A percentile compares a stretch with the other conserved stretches of the same genome.
Evolutionary conservation across 2,113 vertebrate species (phyloP).

Genomic region (Melanerpes aurifrons): DNA sequence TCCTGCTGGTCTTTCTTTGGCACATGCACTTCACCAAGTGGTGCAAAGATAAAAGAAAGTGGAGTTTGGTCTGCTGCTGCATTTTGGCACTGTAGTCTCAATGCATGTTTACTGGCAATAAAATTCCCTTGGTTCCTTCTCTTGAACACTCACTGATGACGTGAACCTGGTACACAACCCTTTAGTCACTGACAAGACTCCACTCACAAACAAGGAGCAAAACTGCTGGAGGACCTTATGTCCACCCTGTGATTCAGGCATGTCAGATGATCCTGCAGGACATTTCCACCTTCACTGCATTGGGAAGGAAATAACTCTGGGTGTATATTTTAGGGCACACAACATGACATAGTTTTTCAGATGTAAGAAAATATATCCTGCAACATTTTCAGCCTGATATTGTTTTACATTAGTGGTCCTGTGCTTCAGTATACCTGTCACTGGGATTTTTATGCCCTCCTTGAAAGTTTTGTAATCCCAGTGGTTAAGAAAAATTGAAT

Average conservation of each 20-base stretch:
- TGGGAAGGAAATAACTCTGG: not conserved
- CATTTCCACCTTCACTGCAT: not conserved
- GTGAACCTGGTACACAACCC: not conserved
- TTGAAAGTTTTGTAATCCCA: not conserved
- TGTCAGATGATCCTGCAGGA: not conserved
- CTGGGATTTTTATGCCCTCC: not conserved
- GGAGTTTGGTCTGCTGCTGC: not conserved
- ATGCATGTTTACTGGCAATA: not conserved
- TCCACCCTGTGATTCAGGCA: too few relatives aligned
- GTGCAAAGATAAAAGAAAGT: not conserved
- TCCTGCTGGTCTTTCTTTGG: not conserved
- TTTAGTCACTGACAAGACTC: not conserved
- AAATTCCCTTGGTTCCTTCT: not conserved
- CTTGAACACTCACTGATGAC: not conserved
- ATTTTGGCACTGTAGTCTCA: not conserved
- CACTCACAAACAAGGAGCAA: not conserved
- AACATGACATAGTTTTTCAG: not conserved
- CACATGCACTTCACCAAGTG: not conserved
- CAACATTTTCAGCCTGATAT: not conserved
- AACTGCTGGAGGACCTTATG: not conserved
- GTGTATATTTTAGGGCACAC: not conserved
- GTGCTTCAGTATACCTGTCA: rapidly evolving
- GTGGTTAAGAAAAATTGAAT: not conserved
- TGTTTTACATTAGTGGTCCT: not conserved
- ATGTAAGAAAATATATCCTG: not conserved